These are phyloP conservation scores for Allochrocebus solatus DNA, from an alignment of 2,797 vertebrate genomes.

Conservation along the genomic window DNA sequence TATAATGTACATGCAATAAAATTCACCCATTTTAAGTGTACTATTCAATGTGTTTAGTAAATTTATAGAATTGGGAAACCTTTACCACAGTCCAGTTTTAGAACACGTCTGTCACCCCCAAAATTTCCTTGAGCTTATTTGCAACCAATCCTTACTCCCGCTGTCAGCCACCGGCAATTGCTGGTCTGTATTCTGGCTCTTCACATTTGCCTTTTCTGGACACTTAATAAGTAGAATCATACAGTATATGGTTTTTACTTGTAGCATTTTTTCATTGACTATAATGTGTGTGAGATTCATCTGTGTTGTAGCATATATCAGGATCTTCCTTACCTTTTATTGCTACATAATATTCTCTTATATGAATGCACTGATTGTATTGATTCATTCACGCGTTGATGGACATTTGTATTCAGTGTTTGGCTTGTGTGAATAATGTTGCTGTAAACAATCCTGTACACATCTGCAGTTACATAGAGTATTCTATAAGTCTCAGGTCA, in stretches of 20 bases:
- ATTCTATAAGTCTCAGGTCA: not conserved
- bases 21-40: not conserved
- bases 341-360: not conserved
- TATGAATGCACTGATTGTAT: not conserved
- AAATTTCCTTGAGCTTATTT: not conserved
- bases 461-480: not conserved
- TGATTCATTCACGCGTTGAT: not conserved
- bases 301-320: not conserved
- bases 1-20: not conserved
- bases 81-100: not conserved
- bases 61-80: not conserved
- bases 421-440: not conserved
- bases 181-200: not conserved
- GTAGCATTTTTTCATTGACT: not conserved
- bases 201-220: not conserved
- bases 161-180: not conserved
- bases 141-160: not conserved
- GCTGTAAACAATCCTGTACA: not conserved
- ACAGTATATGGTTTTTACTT: not conserved
- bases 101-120: not conserved
- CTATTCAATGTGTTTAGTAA: not conserved
- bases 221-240: not conserved
- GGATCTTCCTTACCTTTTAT: not conserved
- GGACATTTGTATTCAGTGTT: not conserved
- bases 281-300: not conserved